Conservation (phyloP, 1,140 invertebrate species). For the Lamellibrachia luymesi region DNA sequence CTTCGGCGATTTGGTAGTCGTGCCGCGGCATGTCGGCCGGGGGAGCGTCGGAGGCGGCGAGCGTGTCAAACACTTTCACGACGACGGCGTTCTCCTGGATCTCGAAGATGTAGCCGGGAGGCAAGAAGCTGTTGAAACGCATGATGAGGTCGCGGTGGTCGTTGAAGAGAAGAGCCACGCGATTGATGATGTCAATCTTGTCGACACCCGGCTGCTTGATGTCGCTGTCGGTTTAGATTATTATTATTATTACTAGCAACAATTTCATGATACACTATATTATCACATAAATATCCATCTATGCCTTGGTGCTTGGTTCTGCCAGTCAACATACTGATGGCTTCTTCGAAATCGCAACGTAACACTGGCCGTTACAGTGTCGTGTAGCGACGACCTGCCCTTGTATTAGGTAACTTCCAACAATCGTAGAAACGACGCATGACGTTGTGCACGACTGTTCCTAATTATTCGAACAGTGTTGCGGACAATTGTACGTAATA, state of each 20-base stretch:
- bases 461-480: too few relatives aligned
- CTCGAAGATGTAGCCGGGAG: conserved; percentile 8
- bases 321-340: too few relatives aligned
- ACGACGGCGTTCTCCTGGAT: conserved; percentile 17
- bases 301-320: too few relatives aligned
- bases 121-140: conserved; percentile 12
- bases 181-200: conserved; percentile 16
- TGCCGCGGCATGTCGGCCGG: background rate
- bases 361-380: too few relatives aligned
- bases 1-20: background rate
- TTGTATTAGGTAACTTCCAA: background rate
- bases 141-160: conserved; percentile 10
- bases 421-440: too few relatives aligned
- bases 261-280: background rate
- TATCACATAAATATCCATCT: too few relatives aligned
- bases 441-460: too few relatives aligned
- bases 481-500: too few relatives aligned
- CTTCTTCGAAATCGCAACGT: too few relatives aligned
- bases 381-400: background rate
- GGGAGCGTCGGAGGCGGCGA: background rate
- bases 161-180: conserved; percentile 10
- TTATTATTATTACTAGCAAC: too few relatives aligned
- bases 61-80: conserved; percentile 6
- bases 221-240: background rate
- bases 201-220: background rate